Base-by-base conservation (phyloP, 2,797 vertebrate genomes). In the Scolopax bukidnonensis region DNA sequence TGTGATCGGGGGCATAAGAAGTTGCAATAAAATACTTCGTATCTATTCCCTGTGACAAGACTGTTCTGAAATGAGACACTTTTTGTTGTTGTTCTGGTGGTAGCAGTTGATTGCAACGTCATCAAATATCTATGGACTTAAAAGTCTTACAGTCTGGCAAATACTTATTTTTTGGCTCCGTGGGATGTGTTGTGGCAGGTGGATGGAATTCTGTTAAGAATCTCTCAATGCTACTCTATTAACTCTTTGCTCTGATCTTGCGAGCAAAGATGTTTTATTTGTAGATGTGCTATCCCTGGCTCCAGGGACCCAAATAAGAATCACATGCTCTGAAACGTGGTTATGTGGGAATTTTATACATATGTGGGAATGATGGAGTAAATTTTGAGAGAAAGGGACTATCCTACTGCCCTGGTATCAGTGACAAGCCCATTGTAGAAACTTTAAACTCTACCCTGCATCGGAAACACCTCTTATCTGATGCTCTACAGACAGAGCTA, bases 331-430 rank as follows among this genome's bases (percentile, higher is more conserved):
- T 57, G 80, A 63, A 41, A 30, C 0, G 0, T n/a, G 36, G 11
- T 12, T 36, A 64, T 38, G 15, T 17, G 25, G 73, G 69, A 71
- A 40, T 91, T 83, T 17, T 5, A 4, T 32, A 7, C 0, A 0
- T 40, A 9, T 17, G n/a, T 56, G 40, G 47, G 36, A 77, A 53
- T 10, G 12, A 54, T 8, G 23, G 45, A 80, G 50, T 20, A 32
- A 45, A 43, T 57, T 56, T 6, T 43, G 45, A 80, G 40, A 20
- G 43, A 45, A 67, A 56, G 17, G 19, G 54, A 32, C n/a, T 56
- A 21, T 40, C 17, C 21, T 30, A 4, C 43, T 38, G 17, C 48
- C 18, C 33, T 57, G 28, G 38, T 41, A 24, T 54, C 33, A 23
- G 43, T 11, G 28, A 32, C 28, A 14, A 71, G 54, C 33, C 41